Conservation (phyloP, 2,888 invertebrate species). For the Latrodectus elegans region DNA sequence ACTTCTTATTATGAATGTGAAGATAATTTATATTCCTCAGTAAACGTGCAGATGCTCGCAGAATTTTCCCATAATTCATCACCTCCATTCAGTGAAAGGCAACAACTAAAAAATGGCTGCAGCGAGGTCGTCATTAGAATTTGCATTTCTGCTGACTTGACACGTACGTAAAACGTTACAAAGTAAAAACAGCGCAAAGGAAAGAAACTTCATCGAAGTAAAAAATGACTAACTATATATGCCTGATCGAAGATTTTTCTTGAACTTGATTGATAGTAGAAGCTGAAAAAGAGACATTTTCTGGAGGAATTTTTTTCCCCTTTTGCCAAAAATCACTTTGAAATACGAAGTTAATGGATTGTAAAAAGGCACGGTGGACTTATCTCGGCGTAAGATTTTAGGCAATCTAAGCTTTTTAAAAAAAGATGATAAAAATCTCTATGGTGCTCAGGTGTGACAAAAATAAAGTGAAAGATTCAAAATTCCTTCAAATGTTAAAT, state of each 20-base stretch:
- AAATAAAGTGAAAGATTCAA: background rate
- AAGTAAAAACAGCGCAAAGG: too few relatives aligned
- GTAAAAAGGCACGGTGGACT: slow-evolving; percentile 44
- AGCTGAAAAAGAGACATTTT: background rate
- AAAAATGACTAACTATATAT: slow-evolving; percentile 37
- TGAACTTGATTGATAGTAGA: slow-evolving; percentile 50
- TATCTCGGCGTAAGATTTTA: slow-evolving; percentile 51
- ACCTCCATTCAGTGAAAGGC: too few relatives aligned
- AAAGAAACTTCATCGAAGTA: background rate
- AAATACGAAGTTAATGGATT: slow-evolving; percentile 62
- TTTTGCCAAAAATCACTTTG: slow-evolving; percentile 45
- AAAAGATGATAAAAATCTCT: too few relatives aligned
- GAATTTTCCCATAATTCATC: too few relatives aligned
- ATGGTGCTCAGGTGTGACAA: background rate
- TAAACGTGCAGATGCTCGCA: too few relatives aligned
- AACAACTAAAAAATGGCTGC: too few relatives aligned
- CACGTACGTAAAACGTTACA: too few relatives aligned
- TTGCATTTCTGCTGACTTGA: too few relatives aligned
- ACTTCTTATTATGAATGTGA: too few relatives aligned
- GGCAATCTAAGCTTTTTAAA: background rate
- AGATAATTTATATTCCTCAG: too few relatives aligned
- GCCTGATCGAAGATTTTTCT: slow-evolving; percentile 50
- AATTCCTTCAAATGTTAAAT: background rate
- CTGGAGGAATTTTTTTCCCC: slow-evolving; percentile 8
- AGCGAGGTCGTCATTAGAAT: too few relatives aligned